Evolutionary conservation across 1,140 invertebrate genomes (phyloP), one percentile per base, ranked within the genome.

Genomic region (Drosophila asahinai): DNA sequence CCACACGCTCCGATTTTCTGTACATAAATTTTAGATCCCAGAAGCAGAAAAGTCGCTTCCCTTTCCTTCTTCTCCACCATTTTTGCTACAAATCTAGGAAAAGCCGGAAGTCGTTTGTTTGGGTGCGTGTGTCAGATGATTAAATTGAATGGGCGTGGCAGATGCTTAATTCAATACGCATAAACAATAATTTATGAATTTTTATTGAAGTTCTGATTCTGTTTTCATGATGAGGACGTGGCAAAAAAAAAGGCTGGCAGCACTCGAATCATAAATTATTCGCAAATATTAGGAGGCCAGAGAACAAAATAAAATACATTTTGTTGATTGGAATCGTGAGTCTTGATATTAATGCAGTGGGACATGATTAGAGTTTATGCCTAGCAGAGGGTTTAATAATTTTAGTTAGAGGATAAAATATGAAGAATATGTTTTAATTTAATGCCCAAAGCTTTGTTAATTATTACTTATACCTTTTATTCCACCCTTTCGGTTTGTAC

Each of bases 111-210:
- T 22, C 19, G 49, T 25, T 25, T 25, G 22, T 3, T 25, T 25
- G 22, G 22, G 22, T 25, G 49, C 7, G 27, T 12, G 36, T 27
- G 48, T 36, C 27, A 25, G n/a, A 72, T 72, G 67, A 72, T 66
- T 43, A 43, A 60, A 43, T 42, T 51, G 36, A 22, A 22, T 43
- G 66, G 70, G 70, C 54, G 70, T 60, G 67, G 70, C 67, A 60
- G n/a, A 72, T 72, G 65, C 66, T 58, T 71, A 73, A 71, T 73
- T 73, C 66, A 73, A 71, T 73, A 71, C 66, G 66, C 66, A 72
- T 72, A 54, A 51, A 70, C 70, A 73, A 73, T 73, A 73, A 73
- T 73, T 73, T 60, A 73, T 73, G 70, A 36, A 73, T 73, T 72
- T 73, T 60, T 73, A 72, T 72, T 72, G 70, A 73, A 60, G 45